Evolutionary conservation across 1,140 invertebrate species (phyloP).

Genomic region (Aethina tumida): DNA sequence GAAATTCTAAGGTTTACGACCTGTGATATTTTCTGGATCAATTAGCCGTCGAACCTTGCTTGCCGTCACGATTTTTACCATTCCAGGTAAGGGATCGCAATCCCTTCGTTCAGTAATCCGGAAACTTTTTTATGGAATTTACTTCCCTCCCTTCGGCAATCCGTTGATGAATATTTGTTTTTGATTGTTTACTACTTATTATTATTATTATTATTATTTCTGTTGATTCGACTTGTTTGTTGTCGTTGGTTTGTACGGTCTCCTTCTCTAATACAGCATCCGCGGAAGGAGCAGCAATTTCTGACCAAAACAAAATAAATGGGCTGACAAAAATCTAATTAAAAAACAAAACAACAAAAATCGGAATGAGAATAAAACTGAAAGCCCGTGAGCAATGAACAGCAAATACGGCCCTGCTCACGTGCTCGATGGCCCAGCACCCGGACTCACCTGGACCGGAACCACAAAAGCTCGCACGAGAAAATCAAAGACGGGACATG

Average conservation of each 20-base stretch:
- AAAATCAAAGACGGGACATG: constrained; percentile 5
- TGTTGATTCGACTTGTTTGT: constrained; percentile 25
- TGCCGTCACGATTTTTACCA: no score
- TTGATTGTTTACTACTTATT: no score
- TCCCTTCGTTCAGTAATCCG: no score
- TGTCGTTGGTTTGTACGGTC: constrained; percentile 53
- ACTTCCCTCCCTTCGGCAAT: no score
- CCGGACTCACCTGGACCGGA: constrained; percentile 1
- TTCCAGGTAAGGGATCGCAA: no score
- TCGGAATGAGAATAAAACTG: not conserved
- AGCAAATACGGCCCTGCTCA: constrained; percentile 9
- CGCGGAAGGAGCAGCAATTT: constrained; percentile 51
- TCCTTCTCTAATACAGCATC: constrained; percentile 70
- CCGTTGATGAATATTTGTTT: no score
- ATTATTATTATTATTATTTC: not conserved
- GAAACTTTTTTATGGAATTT: no score
- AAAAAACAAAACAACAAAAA: not conserved
- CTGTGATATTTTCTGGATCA: no score
- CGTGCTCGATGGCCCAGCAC: constrained; percentile 8
- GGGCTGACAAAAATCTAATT: constrained; percentile 9
- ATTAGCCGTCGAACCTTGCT: no score
- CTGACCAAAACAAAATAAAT: no score
- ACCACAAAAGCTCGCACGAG: not conserved
- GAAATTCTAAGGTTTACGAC: no score
- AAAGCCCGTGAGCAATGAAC: constrained; percentile 22